A percentile compares a stretch with the other conserved stretches of the same genome.
phyloP scores from a whole-genome alignment of 1,140 invertebrate genomes.

The Brachionus angularis region DNA sequence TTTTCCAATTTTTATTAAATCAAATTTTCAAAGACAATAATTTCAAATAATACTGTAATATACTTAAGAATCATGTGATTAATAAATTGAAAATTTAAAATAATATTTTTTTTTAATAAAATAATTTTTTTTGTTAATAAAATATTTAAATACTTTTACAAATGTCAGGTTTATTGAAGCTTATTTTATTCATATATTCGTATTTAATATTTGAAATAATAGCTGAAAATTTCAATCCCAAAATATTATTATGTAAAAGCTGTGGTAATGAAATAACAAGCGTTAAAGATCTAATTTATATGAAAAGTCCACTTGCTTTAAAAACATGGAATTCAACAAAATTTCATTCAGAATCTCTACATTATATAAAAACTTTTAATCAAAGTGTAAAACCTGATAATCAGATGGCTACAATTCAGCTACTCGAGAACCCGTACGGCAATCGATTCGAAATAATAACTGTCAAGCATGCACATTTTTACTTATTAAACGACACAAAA shows the following conservation, averaged over 20 bases:
- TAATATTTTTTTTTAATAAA: too few species aligned
- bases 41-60: too few species aligned
- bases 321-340: constrained; percentile 1
- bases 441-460: not conserved
- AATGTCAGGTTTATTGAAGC: too few species aligned
- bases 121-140: too few species aligned
- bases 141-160: too few species aligned
- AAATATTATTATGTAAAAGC: constrained; percentile 4
- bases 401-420: not conserved
- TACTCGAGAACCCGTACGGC: not conserved
- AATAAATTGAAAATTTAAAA: too few species aligned
- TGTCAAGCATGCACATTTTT: not conserved
- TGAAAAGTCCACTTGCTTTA: not conserved
- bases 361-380: not conserved
- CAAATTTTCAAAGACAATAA: too few species aligned
- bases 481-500: constrained; percentile 22
- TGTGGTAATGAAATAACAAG: not conserved
- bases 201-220: not conserved
- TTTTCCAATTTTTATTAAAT: too few species aligned
- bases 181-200: not conserved
- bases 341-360: not conserved
- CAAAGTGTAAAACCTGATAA: not conserved
- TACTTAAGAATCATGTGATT: too few species aligned
- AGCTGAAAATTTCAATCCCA: not conserved
- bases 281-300: not conserved